Percentiles rank a stretch among this genome's conserved stretches.
phyloP scores from a whole-genome alignment of 2,797 vertebrate species.

The Kryptopterus vitreolus region DNA sequence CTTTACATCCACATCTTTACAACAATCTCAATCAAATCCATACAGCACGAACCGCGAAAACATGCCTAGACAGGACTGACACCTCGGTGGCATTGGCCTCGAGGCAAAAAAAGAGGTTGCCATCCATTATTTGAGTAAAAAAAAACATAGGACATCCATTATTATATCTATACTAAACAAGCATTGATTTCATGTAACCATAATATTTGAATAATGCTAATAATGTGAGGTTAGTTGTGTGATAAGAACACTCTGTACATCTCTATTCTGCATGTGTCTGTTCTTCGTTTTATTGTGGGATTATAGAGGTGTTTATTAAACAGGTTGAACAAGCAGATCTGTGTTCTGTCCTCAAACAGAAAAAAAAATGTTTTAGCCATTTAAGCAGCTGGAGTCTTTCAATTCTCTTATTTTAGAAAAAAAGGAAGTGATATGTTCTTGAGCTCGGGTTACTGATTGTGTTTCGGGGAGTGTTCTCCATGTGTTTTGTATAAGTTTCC shows the following conservation, averaged over 20 bases:
- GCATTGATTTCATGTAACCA: not conserved
- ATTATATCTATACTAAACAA: not conserved
- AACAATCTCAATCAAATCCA: not conserved
- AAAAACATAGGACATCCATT: not conserved
- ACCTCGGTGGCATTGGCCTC: not conserved
- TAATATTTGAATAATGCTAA: not conserved
- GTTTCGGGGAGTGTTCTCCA: not conserved
- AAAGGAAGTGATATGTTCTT: slow-evolving; percentile 7
- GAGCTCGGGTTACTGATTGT: not conserved
- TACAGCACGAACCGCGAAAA: not conserved
- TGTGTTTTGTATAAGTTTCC: not conserved
- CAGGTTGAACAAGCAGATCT: slow-evolving; percentile 12
- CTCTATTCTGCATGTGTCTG: not conserved
- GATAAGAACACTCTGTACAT: not conserved
- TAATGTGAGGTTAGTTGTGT: not conserved
- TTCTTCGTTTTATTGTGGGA: not conserved
- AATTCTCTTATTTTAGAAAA: not conserved
- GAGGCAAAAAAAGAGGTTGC: not conserved
- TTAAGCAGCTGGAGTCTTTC: not conserved
- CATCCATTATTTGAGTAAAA: not conserved
- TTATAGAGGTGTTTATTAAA: slow-evolving; percentile 26
- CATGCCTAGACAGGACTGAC: not conserved
- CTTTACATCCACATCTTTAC: slow-evolving; percentile 7
- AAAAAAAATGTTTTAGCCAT: not conserved
- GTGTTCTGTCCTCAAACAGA: not conserved